Evolutionary conservation across 1,140 invertebrate genomes (phyloP).

Genomic region (Musca vetustissima): DNA sequence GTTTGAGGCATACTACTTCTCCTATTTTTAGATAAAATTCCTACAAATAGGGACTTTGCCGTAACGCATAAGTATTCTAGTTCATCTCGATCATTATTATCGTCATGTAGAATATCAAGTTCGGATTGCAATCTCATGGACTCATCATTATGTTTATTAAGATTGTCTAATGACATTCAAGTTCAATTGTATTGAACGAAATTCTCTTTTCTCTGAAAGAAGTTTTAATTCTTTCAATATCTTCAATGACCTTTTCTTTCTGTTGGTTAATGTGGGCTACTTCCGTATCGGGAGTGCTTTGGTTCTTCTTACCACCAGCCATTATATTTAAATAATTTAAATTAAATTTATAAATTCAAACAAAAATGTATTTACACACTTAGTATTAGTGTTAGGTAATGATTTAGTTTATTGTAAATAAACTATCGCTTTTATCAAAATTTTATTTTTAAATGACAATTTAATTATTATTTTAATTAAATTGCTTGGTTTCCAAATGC

Average conservation of each 20-base stretch:
- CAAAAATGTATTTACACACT: no score
- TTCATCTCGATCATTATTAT: not conserved
- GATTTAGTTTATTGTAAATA: no score
- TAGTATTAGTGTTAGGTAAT: no score
- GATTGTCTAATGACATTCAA: conserved; percentile 12
- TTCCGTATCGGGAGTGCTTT: not conserved
- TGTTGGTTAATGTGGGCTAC: not conserved
- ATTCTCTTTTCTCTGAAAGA: conserved; percentile 3
- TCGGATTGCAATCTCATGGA: not conserved
- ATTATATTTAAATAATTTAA: no score
- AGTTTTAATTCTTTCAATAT: conserved; percentile 8
- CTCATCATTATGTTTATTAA: conserved; percentile 5
- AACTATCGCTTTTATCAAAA: no score
- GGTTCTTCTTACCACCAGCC: not conserved
- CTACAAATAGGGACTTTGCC: not conserved
- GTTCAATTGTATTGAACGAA: not conserved
- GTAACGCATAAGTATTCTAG: conserved; percentile 16
- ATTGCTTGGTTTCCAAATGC: no score
- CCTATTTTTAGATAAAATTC: not conserved
- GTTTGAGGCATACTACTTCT: not conserved
- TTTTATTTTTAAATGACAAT: no score
- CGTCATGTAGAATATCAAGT: not conserved
- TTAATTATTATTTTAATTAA: no score
- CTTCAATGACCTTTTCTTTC: not conserved
- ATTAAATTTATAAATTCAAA: no score